Evolutionary conservation across 2,797 vertebrate species (phyloP).

Genomic region (Phrynocephalus guinanensis): DNA sequence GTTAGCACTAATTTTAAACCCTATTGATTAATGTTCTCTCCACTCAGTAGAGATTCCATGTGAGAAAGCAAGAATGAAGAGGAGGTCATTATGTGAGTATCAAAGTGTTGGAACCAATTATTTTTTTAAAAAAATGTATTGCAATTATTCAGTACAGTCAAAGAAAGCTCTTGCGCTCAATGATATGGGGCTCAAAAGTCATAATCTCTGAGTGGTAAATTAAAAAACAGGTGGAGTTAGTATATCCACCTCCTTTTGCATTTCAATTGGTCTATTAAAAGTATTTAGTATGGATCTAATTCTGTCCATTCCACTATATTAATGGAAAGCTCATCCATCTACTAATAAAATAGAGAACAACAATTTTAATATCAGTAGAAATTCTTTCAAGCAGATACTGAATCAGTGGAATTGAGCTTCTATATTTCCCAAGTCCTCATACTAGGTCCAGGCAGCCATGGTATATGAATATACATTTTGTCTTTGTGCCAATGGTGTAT

Average conservation of each 20-base stretch:
- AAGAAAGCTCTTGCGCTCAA: not conserved
- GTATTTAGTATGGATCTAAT: constrained; percentile 11
- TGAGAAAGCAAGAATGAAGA: not conserved
- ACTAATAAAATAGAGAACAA: not conserved
- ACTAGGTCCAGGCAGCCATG: not conserved
- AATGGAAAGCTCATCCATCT: not conserved
- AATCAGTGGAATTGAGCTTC: too few relatives aligned
- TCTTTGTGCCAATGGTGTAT: not conserved
- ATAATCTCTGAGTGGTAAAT: constrained; percentile 36
- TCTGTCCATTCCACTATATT: not conserved
- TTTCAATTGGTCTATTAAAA: not conserved
- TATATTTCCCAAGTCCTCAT: not conserved
- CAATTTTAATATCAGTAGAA: not conserved
- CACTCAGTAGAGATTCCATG: not conserved
- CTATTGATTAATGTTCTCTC: not conserved
- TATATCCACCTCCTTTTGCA: constrained; percentile 12
- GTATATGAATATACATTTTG: not conserved
- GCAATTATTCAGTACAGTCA: not conserved
- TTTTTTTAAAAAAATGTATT: constrained; percentile 25
- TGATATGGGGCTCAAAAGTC: constrained; percentile 3
- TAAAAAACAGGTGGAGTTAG: not conserved
- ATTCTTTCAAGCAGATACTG: not conserved
- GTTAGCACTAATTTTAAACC: constrained; percentile 21
- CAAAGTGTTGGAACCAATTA: not conserved
- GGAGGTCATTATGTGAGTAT: not conserved